Evolutionary conservation across 2,888 invertebrate species (phyloP), one percentile per base, ranked within the genome.

Genomic region (Zeuzera pyrina): DNA sequence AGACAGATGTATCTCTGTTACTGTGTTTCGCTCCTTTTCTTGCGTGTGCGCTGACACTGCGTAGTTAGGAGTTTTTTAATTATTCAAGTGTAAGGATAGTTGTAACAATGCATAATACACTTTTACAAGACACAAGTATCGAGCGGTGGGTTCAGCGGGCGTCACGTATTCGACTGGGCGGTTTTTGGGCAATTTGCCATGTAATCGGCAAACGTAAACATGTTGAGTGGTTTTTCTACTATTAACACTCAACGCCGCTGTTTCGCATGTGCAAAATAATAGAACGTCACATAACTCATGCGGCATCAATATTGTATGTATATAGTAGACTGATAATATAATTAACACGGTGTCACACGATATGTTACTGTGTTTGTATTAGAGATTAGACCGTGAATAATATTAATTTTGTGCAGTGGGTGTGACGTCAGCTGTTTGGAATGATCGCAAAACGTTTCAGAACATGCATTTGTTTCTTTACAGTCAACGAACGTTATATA

Each of bases 171-270:
- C 36, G 31, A 54, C 55, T 52, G 50, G 34, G 28, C 36, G 40
- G 43, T 23, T 44, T 52, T 50, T 41, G 46, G 57, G 57, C 57
- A 52, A 32, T 33, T 31, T 53, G 57, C 57, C 57, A 55, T 45
- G 32, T 27, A 30, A 29, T 28, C 33, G 35, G 23, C 12, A 29
- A 37, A 25, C 29, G 13, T 36, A 37, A 38, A 42, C 42, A 41
- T 36, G 13, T 25, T 25, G 12, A 25, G 25, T 25, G 12, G 25
- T 15, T 31, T 13, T 21, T n/a, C n/a, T n/a, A n/a, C n/a, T n/a
- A n/a, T n/a, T n/a, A n/a, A n/a, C n/a, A n/a, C n/a, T n/a, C n/a
- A n/a, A n/a, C n/a, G n/a, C n/a, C n/a, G n/a, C n/a, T n/a, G n/a
- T n/a, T n/a, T n/a, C n/a, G n/a, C n/a, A n/a, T n/a, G n/a, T n/a